A percentile compares a stretch with the other conserved stretches of the same genome.
Evolutionary conservation across 1,140 invertebrate genomes (phyloP).

Genomic region (Galendromus occidentalis): DNA sequence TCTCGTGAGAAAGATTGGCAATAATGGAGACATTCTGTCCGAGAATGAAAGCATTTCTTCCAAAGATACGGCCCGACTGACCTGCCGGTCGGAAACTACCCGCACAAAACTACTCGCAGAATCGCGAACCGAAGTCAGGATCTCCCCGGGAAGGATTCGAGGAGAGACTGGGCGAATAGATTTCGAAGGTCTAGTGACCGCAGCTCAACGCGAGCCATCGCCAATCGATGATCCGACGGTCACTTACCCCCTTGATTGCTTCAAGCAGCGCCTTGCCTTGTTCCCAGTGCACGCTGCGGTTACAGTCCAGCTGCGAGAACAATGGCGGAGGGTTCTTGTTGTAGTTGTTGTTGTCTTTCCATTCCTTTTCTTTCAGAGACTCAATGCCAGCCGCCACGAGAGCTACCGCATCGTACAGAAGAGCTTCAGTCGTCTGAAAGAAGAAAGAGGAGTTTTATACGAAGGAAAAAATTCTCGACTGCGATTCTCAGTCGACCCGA

Average conservation of each 20-base stretch:
- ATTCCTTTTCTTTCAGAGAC: conserved; percentile 19
- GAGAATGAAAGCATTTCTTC: too few species aligned
- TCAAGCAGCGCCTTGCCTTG: conserved; percentile 83
- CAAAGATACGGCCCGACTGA: too few species aligned
- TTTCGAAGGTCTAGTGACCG: background rate
- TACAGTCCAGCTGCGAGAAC: conserved; percentile 46
- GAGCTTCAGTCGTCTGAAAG: conserved; percentile 30
- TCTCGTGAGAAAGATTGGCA: too few species aligned
- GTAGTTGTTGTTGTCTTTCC: background rate
- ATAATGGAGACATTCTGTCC: too few species aligned
- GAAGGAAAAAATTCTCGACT: too few species aligned
- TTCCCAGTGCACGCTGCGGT: conserved; percentile 68
- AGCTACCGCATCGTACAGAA: conserved; percentile 30
- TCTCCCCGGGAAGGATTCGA: too few species aligned
- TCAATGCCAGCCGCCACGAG: conserved; percentile 28
- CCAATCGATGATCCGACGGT: too few species aligned
- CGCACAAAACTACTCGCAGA: too few species aligned
- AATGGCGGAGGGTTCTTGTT: background rate
- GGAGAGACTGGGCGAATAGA: too few species aligned
- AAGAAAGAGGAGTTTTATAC: background rate
- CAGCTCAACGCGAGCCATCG: conserved; percentile 9
- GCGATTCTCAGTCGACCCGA: too few species aligned
- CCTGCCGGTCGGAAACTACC: too few species aligned
- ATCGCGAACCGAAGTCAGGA: too few species aligned
- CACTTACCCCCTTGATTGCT: conserved; percentile 83